Conservation (phyloP, 92 coral and sea anemone species). For the Zoanthus solanderi region DNA sequence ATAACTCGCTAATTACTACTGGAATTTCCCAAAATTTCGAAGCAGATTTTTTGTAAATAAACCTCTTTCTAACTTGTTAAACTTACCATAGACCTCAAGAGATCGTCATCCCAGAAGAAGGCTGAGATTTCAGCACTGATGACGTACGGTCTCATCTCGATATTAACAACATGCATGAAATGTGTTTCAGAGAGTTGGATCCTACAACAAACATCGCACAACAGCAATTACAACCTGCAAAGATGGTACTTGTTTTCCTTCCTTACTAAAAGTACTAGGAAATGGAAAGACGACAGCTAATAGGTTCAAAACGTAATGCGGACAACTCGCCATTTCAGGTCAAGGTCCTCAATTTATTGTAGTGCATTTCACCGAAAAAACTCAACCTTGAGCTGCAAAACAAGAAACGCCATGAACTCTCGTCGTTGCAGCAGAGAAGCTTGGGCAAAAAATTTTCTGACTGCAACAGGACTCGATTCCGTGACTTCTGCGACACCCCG, state of each 20-base stretch:
- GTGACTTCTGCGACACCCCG: too few species aligned
- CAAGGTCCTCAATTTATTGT: too few species aligned
- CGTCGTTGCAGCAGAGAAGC: too few species aligned
- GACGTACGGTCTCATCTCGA: conserved; percentile 77
- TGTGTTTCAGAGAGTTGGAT: conserved; percentile 66
- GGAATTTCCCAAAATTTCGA: background rate
- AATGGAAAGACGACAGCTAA: too few species aligned
- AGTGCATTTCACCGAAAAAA: too few species aligned
- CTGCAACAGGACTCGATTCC: too few species aligned
- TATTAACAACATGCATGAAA: conserved; percentile 86
- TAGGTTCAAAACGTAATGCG: too few species aligned
- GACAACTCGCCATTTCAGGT: too few species aligned
- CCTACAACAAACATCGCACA: conserved; percentile 47
- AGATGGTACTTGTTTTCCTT: background rate
- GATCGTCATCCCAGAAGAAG: conserved; percentile 95
- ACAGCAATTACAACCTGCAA: background rate
- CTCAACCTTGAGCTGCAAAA: too few species aligned
- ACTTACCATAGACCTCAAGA: conserved; percentile 87
- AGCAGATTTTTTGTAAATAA: background rate
- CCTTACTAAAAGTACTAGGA: background rate
- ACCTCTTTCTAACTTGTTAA: background rate
- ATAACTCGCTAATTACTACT: background rate
- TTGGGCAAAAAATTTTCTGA: too few species aligned
- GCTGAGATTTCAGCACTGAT: conserved; percentile 95
- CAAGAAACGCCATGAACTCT: too few species aligned